Evolutionary conservation across 2,888 invertebrate genomes (phyloP).

Genomic region (Myopa tessellatipennis): DNA sequence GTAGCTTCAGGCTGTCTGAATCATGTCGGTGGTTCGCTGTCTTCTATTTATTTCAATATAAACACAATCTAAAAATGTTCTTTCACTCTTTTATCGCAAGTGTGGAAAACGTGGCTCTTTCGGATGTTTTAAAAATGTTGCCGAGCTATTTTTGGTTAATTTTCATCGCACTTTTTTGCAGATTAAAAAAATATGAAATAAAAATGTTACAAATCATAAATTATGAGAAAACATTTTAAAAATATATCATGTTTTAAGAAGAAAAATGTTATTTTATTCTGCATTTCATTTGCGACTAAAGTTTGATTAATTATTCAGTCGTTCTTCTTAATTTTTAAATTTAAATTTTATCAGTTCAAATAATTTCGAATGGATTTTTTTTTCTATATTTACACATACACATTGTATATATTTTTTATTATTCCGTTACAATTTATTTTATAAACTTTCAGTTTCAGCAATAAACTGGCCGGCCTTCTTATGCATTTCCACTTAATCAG

Average conservation of each 20-base stretch:
- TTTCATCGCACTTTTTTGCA: not conserved
- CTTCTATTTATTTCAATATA: constrained; percentile 39
- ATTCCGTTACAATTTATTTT: not conserved
- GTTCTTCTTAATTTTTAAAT: too few species aligned
- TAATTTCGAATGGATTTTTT: too few species aligned
- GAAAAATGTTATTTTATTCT: too few species aligned
- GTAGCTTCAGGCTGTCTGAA: not conserved
- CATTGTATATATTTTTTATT: too few species aligned
- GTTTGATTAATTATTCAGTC: too few species aligned
- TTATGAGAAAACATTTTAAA: too few species aligned
- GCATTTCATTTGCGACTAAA: too few species aligned
- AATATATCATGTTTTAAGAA: too few species aligned
- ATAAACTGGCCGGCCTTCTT: not conserved
- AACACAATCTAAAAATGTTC: constrained; percentile 13
- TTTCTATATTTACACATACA: too few species aligned
- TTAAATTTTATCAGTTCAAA: too few species aligned
- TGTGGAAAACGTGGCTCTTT: not conserved
- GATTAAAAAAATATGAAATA: too few species aligned
- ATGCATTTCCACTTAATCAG: not conserved
- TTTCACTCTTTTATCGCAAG: not conserved
- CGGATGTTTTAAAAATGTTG: not conserved
- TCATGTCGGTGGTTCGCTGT: not conserved
- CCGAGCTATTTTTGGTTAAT: constrained; percentile 29
- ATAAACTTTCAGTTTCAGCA: not conserved
- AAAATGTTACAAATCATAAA: too few species aligned